Percentiles rank a stretch among this genome's conserved stretches.
These are phyloP conservation scores for Peromyscus nudipes DNA, from an alignment of 2,797 vertebrate species.

Conservation along the genomic window DNA sequence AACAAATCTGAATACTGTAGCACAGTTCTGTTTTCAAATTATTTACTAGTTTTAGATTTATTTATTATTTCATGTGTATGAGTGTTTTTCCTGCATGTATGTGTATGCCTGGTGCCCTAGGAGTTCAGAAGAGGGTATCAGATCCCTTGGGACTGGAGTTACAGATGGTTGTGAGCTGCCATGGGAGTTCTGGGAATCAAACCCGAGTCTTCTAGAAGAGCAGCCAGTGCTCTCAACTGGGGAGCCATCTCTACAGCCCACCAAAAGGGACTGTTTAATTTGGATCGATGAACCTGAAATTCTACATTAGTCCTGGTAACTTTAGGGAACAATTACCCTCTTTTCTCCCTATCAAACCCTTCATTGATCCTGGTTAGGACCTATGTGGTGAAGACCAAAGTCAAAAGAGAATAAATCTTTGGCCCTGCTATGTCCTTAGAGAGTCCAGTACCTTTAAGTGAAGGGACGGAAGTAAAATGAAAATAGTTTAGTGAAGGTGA, in stretches of 20 bases:
- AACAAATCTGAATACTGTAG: background rate
- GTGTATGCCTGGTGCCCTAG: background rate
- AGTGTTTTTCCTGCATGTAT: background rate
- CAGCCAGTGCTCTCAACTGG: background rate
- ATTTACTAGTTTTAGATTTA: background rate
- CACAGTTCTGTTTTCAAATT: background rate
- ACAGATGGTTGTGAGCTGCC: background rate
- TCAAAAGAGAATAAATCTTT: background rate
- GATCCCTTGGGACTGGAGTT: background rate
- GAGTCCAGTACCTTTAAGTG: constrained; percentile 5
- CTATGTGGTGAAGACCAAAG: background rate
- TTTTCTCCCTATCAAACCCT: background rate
- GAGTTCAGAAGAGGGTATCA: background rate
- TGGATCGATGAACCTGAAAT: background rate
- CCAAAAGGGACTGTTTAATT: background rate
- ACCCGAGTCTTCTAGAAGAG: background rate
- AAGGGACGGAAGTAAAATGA: background rate
- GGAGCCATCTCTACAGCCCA: background rate
- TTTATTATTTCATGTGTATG: background rate
- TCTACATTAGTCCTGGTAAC: constrained; percentile 44
- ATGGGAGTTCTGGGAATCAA: background rate
- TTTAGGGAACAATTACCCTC: background rate
- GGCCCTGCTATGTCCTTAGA: constrained; percentile 8
- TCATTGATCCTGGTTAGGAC: background rate
- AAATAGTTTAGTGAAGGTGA: background rate